phyloP scores from a whole-genome alignment of 2,113 vertebrate genomes.

The Toxotes chatareus region DNA sequence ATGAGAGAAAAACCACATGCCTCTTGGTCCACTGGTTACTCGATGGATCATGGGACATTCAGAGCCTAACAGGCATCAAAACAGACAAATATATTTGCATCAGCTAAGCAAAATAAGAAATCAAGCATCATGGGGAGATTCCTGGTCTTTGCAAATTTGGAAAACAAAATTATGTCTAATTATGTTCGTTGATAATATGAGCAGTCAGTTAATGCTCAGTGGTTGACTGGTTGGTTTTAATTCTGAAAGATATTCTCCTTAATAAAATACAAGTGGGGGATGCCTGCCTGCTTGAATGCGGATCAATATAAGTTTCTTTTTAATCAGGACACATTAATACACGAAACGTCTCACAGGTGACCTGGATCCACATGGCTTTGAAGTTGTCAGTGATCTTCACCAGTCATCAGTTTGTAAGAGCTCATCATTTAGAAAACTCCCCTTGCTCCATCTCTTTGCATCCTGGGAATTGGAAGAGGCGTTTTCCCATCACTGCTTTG shows the following conservation, averaged over 20 bases:
- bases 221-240: constrained; percentile 44
- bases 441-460: constrained; percentile 57
- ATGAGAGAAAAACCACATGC: constrained; percentile 14
- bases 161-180: constrained; percentile 51
- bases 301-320: constrained; percentile 59
- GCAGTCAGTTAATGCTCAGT: constrained; percentile 9
- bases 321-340: constrained; percentile 73
- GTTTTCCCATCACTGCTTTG: constrained; percentile 53
- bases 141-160: constrained; percentile 19
- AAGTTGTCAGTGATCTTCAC: constrained; percentile 75
- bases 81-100: constrained; percentile 59
- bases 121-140: neutral
- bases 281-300: constrained; percentile 43
- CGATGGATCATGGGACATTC: constrained; percentile 44
- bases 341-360: constrained; percentile 70
- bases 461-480: constrained; percentile 67
- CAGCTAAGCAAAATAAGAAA: constrained; percentile 52
- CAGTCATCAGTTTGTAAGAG: constrained; percentile 79
- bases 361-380: constrained; percentile 80
- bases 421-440: constrained; percentile 71
- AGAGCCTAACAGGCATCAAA: constrained; percentile 56
- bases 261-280: constrained; percentile 8
- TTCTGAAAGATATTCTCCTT: constrained; percentile 33
- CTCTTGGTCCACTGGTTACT: constrained; percentile 56
- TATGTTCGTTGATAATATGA: neutral